These are phyloP conservation scores for Phoenicopterus ruber DNA, from an alignment of 2,113 vertebrate genomes.

Conservation along the genomic window DNA sequence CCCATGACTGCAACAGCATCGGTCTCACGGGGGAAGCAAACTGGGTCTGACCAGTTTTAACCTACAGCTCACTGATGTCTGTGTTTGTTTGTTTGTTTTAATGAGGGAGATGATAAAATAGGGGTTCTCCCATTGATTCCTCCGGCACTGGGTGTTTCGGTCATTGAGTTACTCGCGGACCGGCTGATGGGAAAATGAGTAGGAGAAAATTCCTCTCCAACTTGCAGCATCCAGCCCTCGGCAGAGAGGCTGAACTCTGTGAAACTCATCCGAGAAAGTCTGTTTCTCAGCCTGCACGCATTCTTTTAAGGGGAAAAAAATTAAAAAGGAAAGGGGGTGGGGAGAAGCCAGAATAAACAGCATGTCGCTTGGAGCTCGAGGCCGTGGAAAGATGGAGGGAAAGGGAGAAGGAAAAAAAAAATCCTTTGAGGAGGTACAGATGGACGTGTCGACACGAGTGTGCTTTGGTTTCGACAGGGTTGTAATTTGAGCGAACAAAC, in stretches of 20 bases:
- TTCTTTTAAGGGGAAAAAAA: not conserved
- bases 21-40: not conserved
- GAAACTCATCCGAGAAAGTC: not conserved
- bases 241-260: not conserved
- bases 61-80: not conserved
- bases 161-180: not conserved
- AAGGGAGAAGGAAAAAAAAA: not conserved
- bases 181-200: not conserved
- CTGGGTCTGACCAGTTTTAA: not conserved
- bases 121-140: not conserved
- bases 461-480: not conserved
- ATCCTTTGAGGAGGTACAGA: not conserved
- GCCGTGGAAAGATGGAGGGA: not conserved
- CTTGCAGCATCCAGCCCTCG: not conserved
- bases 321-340: not conserved
- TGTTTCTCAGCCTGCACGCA: not conserved
- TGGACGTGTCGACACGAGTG: fast-evolving
- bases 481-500: not conserved
- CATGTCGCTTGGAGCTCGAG: not conserved
- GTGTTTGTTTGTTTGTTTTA: not conserved
- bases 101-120: not conserved
- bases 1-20: not conserved
- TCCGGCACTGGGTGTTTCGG: not conserved
- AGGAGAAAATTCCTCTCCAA: not conserved
- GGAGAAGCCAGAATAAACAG: not conserved